Evolutionary conservation across 2,888 invertebrate genomes (phyloP).

Genomic region (Heliconius hortense): DNA sequence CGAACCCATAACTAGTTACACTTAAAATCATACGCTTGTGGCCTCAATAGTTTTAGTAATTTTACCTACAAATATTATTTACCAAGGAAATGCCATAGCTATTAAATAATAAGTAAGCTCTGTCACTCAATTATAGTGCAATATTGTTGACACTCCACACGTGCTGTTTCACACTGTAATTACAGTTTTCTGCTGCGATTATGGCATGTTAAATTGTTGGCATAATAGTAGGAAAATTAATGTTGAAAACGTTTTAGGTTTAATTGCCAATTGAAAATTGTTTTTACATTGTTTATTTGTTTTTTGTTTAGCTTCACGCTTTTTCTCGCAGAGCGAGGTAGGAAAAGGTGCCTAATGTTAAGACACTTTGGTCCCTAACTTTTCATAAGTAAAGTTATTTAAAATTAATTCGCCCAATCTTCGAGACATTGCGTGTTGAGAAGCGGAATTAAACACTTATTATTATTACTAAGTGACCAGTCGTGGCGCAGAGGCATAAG

Average conservation of each 20-base stretch:
- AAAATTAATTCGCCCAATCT: too few species aligned
- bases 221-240: slow-evolving; percentile 3
- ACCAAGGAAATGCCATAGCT: not conserved
- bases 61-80: not conserved
- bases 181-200: slow-evolving; percentile 20
- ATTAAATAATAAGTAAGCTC: slow-evolving; percentile 3
- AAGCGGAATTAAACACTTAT: not conserved
- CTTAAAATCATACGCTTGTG: too few species aligned
- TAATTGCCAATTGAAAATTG: slow-evolving; percentile 6
- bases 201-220: slow-evolving; percentile 8
- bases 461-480: too few species aligned
- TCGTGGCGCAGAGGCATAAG: too few species aligned
- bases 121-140: slow-evolving; percentile 1
- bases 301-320: not conserved
- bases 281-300: not conserved
- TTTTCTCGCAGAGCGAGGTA: not conserved
- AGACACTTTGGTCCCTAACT: too few species aligned
- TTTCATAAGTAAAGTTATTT: not conserved
- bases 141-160: slow-evolving; percentile 22
- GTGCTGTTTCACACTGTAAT: slow-evolving; percentile 23
- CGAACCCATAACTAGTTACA: too few species aligned
- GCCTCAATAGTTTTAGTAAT: too few species aligned
- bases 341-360: not conserved
- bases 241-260: slow-evolving; percentile 6
- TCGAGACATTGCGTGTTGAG: not conserved